Evolutionary conservation across 2,888 invertebrate species (phyloP).

Genomic region (Agrenia bidenticulata): DNA sequence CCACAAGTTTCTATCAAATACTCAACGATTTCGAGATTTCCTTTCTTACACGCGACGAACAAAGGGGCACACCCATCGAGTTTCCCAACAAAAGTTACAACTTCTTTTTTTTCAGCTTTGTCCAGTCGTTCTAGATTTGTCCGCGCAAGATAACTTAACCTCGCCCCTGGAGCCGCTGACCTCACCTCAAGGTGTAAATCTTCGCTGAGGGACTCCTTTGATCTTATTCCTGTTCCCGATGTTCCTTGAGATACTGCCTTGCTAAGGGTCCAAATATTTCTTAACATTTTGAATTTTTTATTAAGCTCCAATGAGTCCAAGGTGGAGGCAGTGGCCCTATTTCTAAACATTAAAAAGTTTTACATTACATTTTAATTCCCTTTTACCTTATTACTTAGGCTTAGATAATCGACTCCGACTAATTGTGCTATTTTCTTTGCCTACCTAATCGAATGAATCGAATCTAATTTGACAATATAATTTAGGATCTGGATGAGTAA

Average conservation of each 20-base stretch:
- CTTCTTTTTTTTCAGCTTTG: constrained; percentile 65
- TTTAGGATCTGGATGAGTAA: no score
- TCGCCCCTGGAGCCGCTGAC: constrained; percentile 66
- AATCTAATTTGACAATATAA: no score
- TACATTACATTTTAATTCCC: no score
- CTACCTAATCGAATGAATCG: no score
- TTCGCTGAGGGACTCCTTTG: constrained; percentile 48
- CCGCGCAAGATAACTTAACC: constrained; percentile 63
- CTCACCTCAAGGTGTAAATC: constrained; percentile 49
- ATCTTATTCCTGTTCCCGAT: constrained; percentile 25
- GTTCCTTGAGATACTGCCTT: constrained; percentile 37
- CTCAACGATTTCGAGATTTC: constrained; percentile 79
- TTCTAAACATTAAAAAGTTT: no score
- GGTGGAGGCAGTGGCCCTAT: no score
- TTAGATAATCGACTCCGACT: no score
- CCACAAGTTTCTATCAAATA: constrained; percentile 79
- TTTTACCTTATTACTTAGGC: no score
- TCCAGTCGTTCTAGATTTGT: constrained; percentile 64
- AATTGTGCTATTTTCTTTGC: no score
- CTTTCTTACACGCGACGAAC: constrained; percentile 75
- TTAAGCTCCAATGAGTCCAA: no score
- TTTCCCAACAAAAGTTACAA: constrained; percentile 64
- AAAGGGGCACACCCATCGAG: constrained; percentile 78
- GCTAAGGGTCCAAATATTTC: constrained; percentile 50
- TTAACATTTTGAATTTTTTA: constrained; percentile 41